Evolutionary conservation across 2,797 vertebrate species (phyloP), one percentile per base, ranked within the genome.

Genomic region (Mormyrus hasselquistii): DNA sequence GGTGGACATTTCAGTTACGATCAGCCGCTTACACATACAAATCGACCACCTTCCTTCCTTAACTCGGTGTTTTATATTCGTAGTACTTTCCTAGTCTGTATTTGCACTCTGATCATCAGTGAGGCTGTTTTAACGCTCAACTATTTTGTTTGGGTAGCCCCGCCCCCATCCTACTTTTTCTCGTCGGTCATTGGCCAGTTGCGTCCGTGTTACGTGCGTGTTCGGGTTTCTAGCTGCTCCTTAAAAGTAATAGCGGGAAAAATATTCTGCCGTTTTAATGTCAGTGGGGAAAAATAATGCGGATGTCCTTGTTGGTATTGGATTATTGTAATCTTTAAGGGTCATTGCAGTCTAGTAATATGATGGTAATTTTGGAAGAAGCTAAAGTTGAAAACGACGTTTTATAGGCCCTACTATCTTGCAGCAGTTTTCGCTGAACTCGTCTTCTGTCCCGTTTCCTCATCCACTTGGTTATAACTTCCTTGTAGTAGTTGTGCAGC

Each of bases 401-500:
- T 47, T 82, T 82, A 16, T 73, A 73, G 65, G n/a, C 76, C 76
- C 38, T 44, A n/a, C 38, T 79, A 7, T 82, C 7, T 9, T n/a
- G 9, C 76, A 44, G 16, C 41, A n/a, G 41, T 82, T 82, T 47
- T 47, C 41, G 16, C 6, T 82, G 5, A 38, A 38, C 7, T 82
- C 34, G 9, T 79, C 34, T 76, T 41, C 76, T 41, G 41, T 47
- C 34, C 19, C 16, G 3, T 82, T 82, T 44, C 5, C 38, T 82
- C 41, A 82, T 7, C 38, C 38, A 16, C 76, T 82, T 82, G 41
- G 38, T 82, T 47, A 82, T 82, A 52, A 52, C 82, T 19, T 84
- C 25, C 47, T 29, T 50, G 88, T 93, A 92, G 91, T 90, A 90
- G 90, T 91, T 88, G 88, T 91, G 90, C 88, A 90, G 86, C 89